Evolutionary conservation across 2,888 invertebrate species (phyloP).

Genomic region (Callyntrura guangdongensis): DNA sequence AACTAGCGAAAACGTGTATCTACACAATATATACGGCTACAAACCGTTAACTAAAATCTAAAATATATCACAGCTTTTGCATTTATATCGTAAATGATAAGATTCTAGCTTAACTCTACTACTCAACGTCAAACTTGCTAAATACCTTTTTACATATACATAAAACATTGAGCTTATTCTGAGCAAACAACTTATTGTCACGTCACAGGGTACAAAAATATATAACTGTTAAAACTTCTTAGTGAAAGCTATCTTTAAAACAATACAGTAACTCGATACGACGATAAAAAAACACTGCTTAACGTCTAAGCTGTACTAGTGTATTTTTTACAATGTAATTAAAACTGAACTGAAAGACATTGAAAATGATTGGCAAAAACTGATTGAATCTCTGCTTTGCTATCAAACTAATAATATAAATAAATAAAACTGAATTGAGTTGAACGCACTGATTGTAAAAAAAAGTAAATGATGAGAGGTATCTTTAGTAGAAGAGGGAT

Average conservation of each 20-base stretch:
- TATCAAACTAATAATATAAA: slow-evolving; percentile 10
- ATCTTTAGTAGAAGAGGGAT: slow-evolving; percentile 80
- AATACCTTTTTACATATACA: slow-evolving; percentile 17
- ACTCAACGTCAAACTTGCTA: slow-evolving; percentile 15
- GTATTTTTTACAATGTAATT: slow-evolving; percentile 37
- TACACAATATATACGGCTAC: neutral
- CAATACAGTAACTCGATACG: neutral
- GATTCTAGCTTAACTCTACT: neutral
- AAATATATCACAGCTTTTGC: slow-evolving; percentile 73
- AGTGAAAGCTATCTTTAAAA: slow-evolving; percentile 44
- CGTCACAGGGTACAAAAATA: slow-evolving; percentile 72
- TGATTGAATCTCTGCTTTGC: slow-evolving; percentile 60
- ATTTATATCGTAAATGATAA: slow-evolving; percentile 67
- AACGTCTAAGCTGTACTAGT: neutral
- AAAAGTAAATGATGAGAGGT: slow-evolving; percentile 46
- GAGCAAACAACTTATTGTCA: slow-evolving; percentile 15
- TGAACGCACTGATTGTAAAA: slow-evolving; percentile 68
- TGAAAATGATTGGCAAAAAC: slow-evolving; percentile 69
- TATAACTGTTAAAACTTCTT: slow-evolving; percentile 56
- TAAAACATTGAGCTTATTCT: slow-evolving; percentile 52
- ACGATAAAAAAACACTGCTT: neutral
- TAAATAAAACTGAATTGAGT: slow-evolving; percentile 51
- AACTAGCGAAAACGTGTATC: neutral
- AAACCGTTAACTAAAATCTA: slow-evolving; percentile 19
- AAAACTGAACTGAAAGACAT: slow-evolving; percentile 77